Base-by-base conservation (phyloP, 2,797 vertebrate species). In the Artibeus lituratus region DNA sequence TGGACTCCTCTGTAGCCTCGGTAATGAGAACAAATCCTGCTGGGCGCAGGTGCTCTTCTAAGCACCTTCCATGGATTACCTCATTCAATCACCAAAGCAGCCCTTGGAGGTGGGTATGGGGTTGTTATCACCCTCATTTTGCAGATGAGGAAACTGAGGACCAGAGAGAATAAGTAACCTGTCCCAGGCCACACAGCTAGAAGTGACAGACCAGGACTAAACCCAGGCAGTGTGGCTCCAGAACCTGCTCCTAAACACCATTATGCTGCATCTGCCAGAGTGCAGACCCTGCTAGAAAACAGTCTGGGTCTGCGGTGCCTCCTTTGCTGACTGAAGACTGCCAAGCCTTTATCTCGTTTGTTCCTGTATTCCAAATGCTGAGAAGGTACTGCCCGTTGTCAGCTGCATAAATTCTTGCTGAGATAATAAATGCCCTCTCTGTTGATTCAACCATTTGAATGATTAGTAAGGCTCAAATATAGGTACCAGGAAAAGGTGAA, bases 241-340 rank as follows among this genome's bases (percentile, higher is more conserved):
- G 51, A 65, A 11, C 9, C 11, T 29, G 3, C 37, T 83, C 26
- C 29, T 49, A 32, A 39, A 1, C 2, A 0, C 10, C 32, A 1
- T 7, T 26, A 14, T 10, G 2, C 14, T 21, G 3, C n/a, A 8
- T 78, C 22, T 37, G 4, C n/a, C 29, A 37, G 35, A 24, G 26
- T 0, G 2, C n/a, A 5, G 42, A 59, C 2, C 4, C 2, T n/a
- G 11, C 6, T 70, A 4, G 44, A 51, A 42, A 55, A 22, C 0
- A 55, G 8, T 29, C 47, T 11, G 16, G 32, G 7, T 29, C 47
- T 62, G 12, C 10, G 32, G 26, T 78, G 35, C 16, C 24, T 77
- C 22, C 5, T 73, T 22, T n/a, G 32, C 18, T 42, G 18, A 51
- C 12, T 57, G 35, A 4, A 42, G 39, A 62, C 22, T 57, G 35